phyloP scores from a whole-genome alignment of 2,888 invertebrate species.

The Anoplius nigerrimus region DNA sequence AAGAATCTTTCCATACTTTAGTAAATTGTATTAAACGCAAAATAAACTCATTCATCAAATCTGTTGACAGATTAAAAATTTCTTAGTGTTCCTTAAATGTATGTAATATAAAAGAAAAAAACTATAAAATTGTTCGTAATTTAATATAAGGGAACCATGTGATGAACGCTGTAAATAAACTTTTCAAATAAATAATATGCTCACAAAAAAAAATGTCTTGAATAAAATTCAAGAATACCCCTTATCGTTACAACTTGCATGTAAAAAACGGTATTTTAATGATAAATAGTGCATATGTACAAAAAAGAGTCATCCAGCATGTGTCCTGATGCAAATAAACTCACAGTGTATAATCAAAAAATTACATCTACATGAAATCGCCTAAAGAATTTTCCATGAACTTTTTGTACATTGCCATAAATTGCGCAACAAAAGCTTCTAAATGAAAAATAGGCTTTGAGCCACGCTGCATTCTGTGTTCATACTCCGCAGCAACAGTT shows the following conservation, averaged over 20 bases:
- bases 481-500: constrained; percentile 90
- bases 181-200: background rate
- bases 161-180: background rate
- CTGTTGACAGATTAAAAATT: constrained; percentile 10
- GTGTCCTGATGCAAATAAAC: constrained; percentile 14
- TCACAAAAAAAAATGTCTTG: background rate
- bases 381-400: constrained; percentile 86
- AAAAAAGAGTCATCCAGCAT: constrained; percentile 6
- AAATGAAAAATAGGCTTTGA: constrained; percentile 97
- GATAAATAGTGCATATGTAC: background rate
- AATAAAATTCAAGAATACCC: background rate
- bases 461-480: constrained; percentile 93
- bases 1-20: constrained; percentile 11
- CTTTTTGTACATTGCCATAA: constrained; percentile 95
- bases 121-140: constrained; percentile 2
- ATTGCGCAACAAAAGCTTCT: constrained; percentile 97
- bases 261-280: background rate
- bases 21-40: constrained; percentile 29
- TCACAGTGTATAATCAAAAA: constrained; percentile 3
- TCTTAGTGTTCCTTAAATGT: constrained; percentile 6
- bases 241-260: background rate
- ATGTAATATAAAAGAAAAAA: background rate
- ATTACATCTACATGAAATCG: constrained; percentile 72
- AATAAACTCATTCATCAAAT: constrained; percentile 50
- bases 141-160: background rate